Evolutionary conservation across 2,113 vertebrate species (phyloP), one percentile per base, ranked within the genome.

Genomic region (Sylvietta virens): DNA sequence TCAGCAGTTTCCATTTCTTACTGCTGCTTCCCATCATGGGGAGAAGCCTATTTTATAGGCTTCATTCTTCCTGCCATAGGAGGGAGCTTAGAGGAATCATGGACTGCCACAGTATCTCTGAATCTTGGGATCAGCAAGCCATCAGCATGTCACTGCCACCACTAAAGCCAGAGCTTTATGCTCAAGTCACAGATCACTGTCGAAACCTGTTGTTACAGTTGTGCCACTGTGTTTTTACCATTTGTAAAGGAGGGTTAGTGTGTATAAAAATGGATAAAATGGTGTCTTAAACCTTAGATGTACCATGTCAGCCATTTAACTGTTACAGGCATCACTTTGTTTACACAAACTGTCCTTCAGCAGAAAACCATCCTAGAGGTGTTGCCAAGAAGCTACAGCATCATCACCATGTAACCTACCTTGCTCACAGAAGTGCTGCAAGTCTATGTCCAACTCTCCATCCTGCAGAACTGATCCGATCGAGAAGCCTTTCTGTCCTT

Each of bases 161-260:
- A 42, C 37, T 19, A 47, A 21, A 33, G 35, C 40, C 2, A 7
- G 37, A 28, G 37, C 44, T 51, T 65, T 47, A 37, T 27, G 39
- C 15, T 66, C 2, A 4, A 0, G 0, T 39, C 35, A 74, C 9
- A 10, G 13, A 19, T 48, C 23, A 12, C 66, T n/a, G 18, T 4
- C 22, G 23, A 33, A 31, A 14, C 33, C 31, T 48, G 4, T 15
- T 21, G 28, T 45, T 44, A 6, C 3, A 6, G 12, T 61, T 77
- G 21, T 81, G 50, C 35, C 11, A 30, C 6, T 22, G 8, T 33
- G 17, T 15, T 81, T 81, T 66, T 37, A 40, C 28, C 8, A 54
- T 73, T 60, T 21, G 8, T 39, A 60, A 58, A 15, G 12, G 35
- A 73, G 23, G 15, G 18, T 54, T 50, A 53, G 80, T 48, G 30